Evolutionary conservation across 2,113 vertebrate species (phyloP).

Genomic region (Thalassarche chlororhynchos): DNA sequence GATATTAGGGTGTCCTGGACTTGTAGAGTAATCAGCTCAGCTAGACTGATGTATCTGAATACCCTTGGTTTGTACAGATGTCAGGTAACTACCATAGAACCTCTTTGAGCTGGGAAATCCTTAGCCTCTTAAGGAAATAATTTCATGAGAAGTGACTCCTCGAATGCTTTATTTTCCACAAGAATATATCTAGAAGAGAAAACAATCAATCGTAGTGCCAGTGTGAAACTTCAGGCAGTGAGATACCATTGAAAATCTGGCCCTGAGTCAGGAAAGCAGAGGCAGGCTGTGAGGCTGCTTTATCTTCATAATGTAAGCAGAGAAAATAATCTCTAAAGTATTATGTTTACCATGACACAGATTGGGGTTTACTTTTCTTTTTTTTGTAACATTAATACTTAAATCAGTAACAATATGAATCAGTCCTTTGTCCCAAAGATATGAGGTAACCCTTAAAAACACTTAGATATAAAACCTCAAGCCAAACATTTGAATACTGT

Average conservation of each 20-base stretch:
- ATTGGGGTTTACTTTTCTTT: not conserved
- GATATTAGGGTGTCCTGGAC: not conserved
- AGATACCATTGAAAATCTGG: not conserved
- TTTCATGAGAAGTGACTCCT: not conserved
- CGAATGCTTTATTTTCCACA: not conserved
- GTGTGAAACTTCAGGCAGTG: not conserved
- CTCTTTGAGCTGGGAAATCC: not conserved
- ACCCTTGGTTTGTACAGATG: not conserved
- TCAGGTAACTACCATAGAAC: not conserved
- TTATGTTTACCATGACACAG: not conserved
- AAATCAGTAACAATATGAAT: not conserved
- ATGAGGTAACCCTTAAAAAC: not conserved
- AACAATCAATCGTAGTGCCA: not conserved
- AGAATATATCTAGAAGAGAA: not conserved
- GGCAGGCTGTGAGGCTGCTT: not conserved
- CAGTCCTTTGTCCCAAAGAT: not conserved
- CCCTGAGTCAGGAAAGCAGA: not conserved
- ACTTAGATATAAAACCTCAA: not conserved
- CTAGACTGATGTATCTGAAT: not conserved
- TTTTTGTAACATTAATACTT: not conserved
- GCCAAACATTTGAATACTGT: not conserved
- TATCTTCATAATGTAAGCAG: not conserved
- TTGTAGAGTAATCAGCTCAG: not conserved
- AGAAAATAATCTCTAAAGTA: not conserved
- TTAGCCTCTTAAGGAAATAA: not conserved